Conservation (phyloP, 2,113 vertebrate species). For the Rhadina sibilatrix region DNA sequence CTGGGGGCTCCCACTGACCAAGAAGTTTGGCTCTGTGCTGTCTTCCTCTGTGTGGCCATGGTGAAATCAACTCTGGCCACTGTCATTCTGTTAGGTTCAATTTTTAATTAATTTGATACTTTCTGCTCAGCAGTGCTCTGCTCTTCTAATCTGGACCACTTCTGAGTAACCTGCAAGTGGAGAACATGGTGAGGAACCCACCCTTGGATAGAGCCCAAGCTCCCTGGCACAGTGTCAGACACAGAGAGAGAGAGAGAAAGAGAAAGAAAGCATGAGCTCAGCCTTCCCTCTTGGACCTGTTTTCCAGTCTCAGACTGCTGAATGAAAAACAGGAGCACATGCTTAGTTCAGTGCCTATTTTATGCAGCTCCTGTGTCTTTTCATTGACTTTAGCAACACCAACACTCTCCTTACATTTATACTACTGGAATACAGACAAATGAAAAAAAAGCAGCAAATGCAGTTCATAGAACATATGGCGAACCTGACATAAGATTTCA, state of each 20-base stretch:
- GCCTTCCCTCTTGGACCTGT: background rate
- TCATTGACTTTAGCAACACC: background rate
- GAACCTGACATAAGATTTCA: background rate
- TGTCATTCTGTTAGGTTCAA: background rate
- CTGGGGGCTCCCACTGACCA: background rate
- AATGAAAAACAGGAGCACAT: background rate
- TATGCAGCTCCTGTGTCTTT: background rate
- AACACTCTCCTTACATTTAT: background rate
- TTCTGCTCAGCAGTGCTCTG: background rate
- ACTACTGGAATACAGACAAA: background rate
- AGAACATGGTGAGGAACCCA: background rate
- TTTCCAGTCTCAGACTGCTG: background rate
- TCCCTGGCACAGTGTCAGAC: background rate
- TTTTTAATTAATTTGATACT: background rate
- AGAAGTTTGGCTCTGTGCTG: background rate
- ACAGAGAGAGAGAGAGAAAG: background rate
- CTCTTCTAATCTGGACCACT: background rate
- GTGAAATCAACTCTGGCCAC: background rate
- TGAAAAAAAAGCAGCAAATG: background rate
- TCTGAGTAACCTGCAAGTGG: background rate
- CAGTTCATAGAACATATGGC: rapidly evolving
- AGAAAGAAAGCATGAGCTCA: background rate
- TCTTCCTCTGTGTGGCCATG: background rate
- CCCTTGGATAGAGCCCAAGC: background rate
- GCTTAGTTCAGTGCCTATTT: background rate